These are phyloP conservation scores for Heliconius congener DNA, from an alignment of 1,140 invertebrate genomes.

Conservation along the genomic window DNA sequence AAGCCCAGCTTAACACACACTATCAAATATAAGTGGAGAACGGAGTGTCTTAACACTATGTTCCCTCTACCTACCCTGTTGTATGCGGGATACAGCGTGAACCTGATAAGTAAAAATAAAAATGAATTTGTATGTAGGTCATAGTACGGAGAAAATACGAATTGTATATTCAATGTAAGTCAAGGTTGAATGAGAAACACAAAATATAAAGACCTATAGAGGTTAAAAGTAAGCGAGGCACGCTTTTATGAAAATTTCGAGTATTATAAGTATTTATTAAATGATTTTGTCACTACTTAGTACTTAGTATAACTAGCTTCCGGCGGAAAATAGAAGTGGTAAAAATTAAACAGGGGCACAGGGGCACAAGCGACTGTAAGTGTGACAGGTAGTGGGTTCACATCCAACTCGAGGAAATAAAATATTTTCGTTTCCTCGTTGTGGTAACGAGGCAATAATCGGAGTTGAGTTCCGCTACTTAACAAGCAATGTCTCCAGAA, in stretches of 20 bases:
- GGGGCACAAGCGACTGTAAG: too few relatives aligned
- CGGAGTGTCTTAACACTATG: too few relatives aligned
- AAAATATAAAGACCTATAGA: background rate
- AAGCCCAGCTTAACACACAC: too few relatives aligned
- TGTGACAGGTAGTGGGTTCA: background rate
- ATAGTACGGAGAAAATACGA: slow-evolving; percentile 13
- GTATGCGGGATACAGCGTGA: too few relatives aligned
- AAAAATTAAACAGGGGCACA: background rate
- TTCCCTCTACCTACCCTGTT: too few relatives aligned
- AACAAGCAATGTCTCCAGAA: background rate
- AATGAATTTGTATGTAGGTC: background rate
- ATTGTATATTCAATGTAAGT: slow-evolving; percentile 5
- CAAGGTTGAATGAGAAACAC: slow-evolving; percentile 2
- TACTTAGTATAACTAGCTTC: background rate
- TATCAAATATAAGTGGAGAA: too few relatives aligned
- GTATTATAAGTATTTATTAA: slow-evolving; percentile 8
- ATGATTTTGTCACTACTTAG: background rate
- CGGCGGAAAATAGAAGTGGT: background rate
- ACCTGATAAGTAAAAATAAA: too few relatives aligned
- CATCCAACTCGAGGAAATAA: background rate
- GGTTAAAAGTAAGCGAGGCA: slow-evolving; percentile 15
- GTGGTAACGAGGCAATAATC: background rate
- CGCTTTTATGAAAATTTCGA: slow-evolving; percentile 5
- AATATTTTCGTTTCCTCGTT: background rate
- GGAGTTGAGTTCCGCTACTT: background rate